A percentile compares a stretch with the other conserved stretches of the same genome.
These are phyloP conservation scores for Hyperoplus lanceolatus DNA, from an alignment of 2,797 vertebrate genomes.

Conservation along the genomic window DNA sequence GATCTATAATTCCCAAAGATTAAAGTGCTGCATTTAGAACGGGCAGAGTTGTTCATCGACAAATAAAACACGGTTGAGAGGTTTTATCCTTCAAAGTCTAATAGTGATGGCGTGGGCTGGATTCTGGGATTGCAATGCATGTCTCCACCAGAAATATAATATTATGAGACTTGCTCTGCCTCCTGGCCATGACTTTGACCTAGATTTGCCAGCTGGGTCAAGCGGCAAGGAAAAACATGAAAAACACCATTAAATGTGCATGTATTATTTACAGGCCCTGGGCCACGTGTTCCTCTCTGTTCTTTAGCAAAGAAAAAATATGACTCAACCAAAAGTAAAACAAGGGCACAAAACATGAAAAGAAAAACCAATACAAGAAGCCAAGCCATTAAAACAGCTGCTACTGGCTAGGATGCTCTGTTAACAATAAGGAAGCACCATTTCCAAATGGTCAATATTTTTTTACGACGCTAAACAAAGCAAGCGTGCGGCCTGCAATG, in stretches of 20 bases:
- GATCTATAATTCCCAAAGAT: constrained; percentile 68
- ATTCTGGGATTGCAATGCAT: constrained; percentile 53
- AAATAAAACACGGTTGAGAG: constrained; percentile 21
- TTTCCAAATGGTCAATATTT: constrained; percentile 27
- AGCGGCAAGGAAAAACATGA: constrained; percentile 20
- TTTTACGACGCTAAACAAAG: constrained; percentile 20
- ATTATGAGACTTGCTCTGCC: constrained; percentile 50
- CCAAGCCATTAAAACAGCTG: constrained; percentile 31
- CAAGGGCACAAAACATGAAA: constrained; percentile 14
- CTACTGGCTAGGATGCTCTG: not conserved
- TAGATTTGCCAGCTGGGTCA: constrained; percentile 69
- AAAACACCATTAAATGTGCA: constrained; percentile 62
- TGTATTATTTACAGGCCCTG: constrained; percentile 73
- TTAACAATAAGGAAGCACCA: constrained; percentile 11
- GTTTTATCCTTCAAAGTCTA: constrained; percentile 47
- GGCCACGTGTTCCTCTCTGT: constrained; percentile 39
- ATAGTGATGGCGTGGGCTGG: constrained; percentile 36
- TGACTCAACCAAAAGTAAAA: constrained; percentile 52
- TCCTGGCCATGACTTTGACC: constrained; percentile 63
- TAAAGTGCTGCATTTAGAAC: constrained; percentile 59
- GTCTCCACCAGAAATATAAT: constrained; percentile 36
- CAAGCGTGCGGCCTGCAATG: not conserved
- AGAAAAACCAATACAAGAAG: not conserved
- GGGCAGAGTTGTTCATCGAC: constrained; percentile 24
- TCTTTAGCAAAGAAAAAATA: constrained; percentile 34